Conservation (phyloP, 2,113 vertebrate species). For the Struthio camelus region DNA sequence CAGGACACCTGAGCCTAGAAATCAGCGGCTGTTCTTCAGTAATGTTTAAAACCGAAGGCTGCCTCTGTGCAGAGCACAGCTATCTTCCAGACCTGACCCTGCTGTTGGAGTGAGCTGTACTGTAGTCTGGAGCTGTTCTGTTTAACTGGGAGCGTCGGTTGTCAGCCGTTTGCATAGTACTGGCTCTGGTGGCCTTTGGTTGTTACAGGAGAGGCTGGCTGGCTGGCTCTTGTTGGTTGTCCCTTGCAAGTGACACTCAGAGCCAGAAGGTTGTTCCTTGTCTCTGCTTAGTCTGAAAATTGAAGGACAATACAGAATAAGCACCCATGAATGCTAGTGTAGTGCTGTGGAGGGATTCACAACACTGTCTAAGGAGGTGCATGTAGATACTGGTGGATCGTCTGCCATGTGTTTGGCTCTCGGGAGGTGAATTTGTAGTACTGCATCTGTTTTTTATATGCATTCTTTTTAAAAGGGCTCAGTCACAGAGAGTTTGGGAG, state of each 20-base stretch:
- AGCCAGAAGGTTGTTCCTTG: too few relatives aligned
- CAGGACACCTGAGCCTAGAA: not conserved
- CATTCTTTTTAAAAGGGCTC: not conserved
- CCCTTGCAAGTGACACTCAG: fast-evolving
- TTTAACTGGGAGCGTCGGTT: not conserved
- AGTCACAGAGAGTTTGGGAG: not conserved
- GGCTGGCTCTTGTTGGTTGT: not conserved
- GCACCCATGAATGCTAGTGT: fast-evolving
- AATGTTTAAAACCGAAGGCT: not conserved
- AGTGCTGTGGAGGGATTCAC: fast-evolving
- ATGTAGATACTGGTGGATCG: fast-evolving
- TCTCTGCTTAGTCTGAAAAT: not conserved
- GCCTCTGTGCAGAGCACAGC: not conserved
- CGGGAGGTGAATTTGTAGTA: not conserved
- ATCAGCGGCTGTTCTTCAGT: not conserved
- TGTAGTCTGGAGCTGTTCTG: not conserved
- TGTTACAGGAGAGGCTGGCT: not conserved
- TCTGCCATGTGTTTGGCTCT: not conserved
- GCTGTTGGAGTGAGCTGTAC: not conserved
- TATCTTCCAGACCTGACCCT: not conserved
- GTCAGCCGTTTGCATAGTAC: fast-evolving
- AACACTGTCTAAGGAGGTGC: fast-evolving
- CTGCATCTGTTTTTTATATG: not conserved
- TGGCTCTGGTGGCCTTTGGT: not conserved
- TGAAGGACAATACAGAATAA: not conserved